Evolutionary conservation across 2,113 vertebrate genomes (phyloP).

Genomic region (Atrichornis clamosus): DNA sequence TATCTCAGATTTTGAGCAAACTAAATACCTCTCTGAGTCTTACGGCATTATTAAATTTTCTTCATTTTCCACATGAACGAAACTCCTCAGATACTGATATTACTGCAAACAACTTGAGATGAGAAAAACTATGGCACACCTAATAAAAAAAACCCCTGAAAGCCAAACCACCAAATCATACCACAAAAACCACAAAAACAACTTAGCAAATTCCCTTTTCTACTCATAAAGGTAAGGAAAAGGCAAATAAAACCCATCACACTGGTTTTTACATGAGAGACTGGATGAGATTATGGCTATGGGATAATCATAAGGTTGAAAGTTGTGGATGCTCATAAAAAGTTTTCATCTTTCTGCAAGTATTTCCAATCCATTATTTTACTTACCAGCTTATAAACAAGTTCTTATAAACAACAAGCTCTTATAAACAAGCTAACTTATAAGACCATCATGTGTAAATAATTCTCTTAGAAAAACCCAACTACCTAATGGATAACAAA

Average conservation of each 20-base stretch:
- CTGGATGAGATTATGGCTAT: background rate
- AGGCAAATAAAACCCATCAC: background rate
- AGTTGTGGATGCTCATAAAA: background rate
- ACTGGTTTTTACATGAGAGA: background rate
- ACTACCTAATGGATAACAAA: background rate
- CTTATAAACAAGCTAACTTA: background rate
- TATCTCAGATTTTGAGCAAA: background rate
- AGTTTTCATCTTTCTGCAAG: background rate
- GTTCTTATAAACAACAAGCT: no score
- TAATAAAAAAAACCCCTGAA: background rate
- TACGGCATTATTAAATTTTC: background rate
- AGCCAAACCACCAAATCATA: background rate
- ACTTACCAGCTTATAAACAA: no score
- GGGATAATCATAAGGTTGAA: background rate
- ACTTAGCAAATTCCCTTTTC: background rate
- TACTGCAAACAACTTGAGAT: background rate
- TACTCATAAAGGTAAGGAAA: background rate
- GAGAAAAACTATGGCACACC: background rate
- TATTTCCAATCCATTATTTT: background rate
- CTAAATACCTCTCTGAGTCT: background rate
- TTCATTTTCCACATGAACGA: background rate
- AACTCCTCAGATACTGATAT: background rate
- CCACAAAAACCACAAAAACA: background rate
- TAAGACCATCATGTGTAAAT: background rate
- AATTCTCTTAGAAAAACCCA: background rate